Evolutionary conservation across 2,888 invertebrate genomes (phyloP).

Genomic region (Ennomos fuscantarius): DNA sequence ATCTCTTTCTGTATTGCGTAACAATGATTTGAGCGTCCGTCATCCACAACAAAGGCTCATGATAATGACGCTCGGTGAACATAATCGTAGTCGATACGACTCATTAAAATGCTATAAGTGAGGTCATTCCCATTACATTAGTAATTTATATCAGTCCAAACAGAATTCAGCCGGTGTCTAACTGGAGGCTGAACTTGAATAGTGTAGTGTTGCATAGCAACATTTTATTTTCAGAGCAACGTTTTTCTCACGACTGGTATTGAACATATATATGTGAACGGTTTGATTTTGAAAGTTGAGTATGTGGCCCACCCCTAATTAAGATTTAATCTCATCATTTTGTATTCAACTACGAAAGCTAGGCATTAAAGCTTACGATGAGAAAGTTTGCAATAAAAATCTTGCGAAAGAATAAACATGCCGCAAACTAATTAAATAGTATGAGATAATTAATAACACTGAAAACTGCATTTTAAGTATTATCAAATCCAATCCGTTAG

Average conservation of each 20-base stretch:
- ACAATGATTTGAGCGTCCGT: constrained; percentile 5
- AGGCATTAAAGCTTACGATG: neutral
- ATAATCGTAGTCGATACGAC: constrained; percentile 19
- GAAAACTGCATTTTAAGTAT: constrained; percentile 34
- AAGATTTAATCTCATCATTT: neutral
- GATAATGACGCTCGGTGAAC: constrained; percentile 7
- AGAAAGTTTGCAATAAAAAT: neutral
- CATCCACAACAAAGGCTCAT: constrained; percentile 7
- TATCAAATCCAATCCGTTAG: constrained; percentile 63
- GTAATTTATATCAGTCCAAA: constrained; percentile 22
- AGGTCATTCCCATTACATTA: constrained; percentile 29
- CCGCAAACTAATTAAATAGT: constrained; percentile 20
- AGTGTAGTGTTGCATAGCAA: constrained; percentile 1
- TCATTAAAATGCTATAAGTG: constrained; percentile 22
- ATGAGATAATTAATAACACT: constrained; percentile 19
- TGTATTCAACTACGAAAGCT: neutral
- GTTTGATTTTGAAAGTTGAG: too few relatives aligned
- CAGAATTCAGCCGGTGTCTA: constrained; percentile 8
- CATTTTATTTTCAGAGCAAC: constrained; percentile 5
- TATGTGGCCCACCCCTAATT: neutral
- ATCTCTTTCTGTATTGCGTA: constrained; percentile 9
- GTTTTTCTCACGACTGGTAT: constrained; percentile 2
- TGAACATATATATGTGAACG: constrained; percentile 8
- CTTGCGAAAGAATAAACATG: constrained; percentile 5
- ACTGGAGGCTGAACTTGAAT: constrained; percentile 5